Percentiles rank a stretch among this genome's conserved stretches.
Conservation (phyloP, 2,888 invertebrate genomes). For the Lasioglossum calceatum region DNA sequence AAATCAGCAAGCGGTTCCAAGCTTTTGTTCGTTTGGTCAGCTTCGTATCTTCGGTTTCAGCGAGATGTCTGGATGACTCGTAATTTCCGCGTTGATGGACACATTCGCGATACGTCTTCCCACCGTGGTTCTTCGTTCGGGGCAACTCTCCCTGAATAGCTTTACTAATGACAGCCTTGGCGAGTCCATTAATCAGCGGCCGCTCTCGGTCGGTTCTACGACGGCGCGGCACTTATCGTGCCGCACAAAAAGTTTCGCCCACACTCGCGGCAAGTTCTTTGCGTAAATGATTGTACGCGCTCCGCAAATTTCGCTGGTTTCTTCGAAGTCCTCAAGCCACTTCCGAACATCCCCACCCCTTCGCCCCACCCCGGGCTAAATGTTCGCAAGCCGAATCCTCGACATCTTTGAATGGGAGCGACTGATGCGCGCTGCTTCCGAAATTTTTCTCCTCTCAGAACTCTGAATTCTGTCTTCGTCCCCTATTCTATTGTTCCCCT, state of each 20-base stretch:
- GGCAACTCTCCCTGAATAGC: background rate
- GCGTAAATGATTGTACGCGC: background rate
- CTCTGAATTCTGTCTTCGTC: background rate
- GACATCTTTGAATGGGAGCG: background rate
- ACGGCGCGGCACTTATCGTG: background rate
- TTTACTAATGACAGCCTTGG: slow-evolving; percentile 1
- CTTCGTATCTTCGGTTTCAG: background rate
- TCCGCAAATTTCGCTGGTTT: slow-evolving; percentile 1
- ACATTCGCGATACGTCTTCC: background rate
- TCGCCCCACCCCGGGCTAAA: background rate
- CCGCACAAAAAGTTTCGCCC: background rate
- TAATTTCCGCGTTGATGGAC: background rate
- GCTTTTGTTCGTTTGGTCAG: background rate
- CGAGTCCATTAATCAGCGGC: slow-evolving; percentile 11
- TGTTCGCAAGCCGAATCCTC: background rate
- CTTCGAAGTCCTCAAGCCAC: background rate
- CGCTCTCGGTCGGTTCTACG: background rate
- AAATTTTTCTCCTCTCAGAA: slow-evolving; percentile 4
- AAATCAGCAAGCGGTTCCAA: too few relatives aligned
- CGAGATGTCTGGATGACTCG: background rate
- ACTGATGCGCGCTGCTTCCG: background rate
- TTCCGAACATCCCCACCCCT: background rate
- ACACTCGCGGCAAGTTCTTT: background rate
- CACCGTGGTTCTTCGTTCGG: background rate
- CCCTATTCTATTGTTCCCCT: background rate